Evolutionary conservation across 30 jellyfish, hydroid and myxozoan species (phyloP), one percentile per base, ranked within the genome.

Genomic region (Chrysaora quinquecirrha): DNA sequence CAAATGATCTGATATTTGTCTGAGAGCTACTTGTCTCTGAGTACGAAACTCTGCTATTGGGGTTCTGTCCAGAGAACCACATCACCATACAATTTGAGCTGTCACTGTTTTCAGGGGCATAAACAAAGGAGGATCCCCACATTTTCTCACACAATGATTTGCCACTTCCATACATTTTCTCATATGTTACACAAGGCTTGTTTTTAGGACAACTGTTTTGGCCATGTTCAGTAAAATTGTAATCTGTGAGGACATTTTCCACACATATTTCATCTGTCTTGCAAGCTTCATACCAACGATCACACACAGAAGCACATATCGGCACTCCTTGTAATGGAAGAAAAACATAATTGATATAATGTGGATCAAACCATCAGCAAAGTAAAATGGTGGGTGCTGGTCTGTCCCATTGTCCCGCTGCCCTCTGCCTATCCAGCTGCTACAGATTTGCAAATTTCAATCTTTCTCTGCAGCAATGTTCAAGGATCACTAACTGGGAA

Each of bases 201-300:
- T 78, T 60, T 71, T 63, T 71, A 0, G 96, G 96, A 72, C 96
- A 88, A 10, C 46, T 12, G 52, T 88, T 88, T 34, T 73, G 86
- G 23, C 96, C 96, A 80, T 71, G 82, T 33, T 31, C 71, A 14
- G 96, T 88, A 34, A 88, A 88, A 28, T 88, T 80, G 75, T 88
- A 88, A 52, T 64, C 93, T 1, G 74, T 75, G 48, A 88, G 56
- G 29, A 88, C 93, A 72, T 88, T 80, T 50, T 88, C 89, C 30
- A 88, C 96, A 71, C 96, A 88, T 18, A 88, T 88, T 43, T 72
- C 52, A 67, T 88, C 96, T 12, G 20, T 32, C 46, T 78, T 80
- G 76, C 96, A 88, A 16, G 93, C 96, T 16, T 78, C 81, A 65
- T 69, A 88, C 96, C 96, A 88, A n/a, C 96, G 56, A 64, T 88